Evolutionary conservation across 2,888 invertebrate species (phyloP).

Genomic region (Actias luna): DNA sequence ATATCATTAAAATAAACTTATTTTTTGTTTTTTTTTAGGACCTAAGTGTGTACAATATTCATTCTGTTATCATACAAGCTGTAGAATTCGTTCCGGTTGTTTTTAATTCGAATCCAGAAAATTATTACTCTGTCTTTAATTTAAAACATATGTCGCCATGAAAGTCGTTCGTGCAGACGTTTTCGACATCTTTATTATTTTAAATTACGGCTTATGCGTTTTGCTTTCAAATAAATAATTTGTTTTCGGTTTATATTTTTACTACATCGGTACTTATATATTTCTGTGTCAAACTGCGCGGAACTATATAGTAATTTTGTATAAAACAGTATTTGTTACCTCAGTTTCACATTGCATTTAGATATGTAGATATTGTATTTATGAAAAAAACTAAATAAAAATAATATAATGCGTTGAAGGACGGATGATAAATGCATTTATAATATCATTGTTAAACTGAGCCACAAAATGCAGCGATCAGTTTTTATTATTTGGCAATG

Average conservation of each 20-base stretch:
- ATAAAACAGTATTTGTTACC: background rate
- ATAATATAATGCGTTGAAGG: background rate
- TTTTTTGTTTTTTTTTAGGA: background rate
- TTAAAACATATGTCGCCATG: background rate
- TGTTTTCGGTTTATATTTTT: background rate
- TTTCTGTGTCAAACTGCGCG: background rate
- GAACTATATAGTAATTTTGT: background rate
- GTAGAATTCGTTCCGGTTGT: background rate
- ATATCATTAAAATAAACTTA: no score
- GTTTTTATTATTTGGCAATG: slow-evolving; percentile 44
- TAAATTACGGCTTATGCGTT: background rate
- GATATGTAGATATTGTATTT: background rate
- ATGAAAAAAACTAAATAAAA: background rate
- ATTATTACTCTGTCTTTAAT: background rate
- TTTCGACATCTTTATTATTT: background rate
- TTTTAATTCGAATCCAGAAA: background rate
- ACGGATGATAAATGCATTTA: background rate
- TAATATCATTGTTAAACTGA: background rate
- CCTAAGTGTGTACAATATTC: background rate
- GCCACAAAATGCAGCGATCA: slow-evolving; percentile 27
- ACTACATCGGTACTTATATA: background rate
- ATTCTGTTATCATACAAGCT: background rate
- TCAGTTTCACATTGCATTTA: background rate
- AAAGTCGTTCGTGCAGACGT: background rate
- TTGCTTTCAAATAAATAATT: background rate